A percentile compares a stretch with the other conserved stretches of the same genome.
Evolutionary conservation across 2,797 vertebrate genomes (phyloP).

Genomic region (Neosilurus hyrtlii): DNA sequence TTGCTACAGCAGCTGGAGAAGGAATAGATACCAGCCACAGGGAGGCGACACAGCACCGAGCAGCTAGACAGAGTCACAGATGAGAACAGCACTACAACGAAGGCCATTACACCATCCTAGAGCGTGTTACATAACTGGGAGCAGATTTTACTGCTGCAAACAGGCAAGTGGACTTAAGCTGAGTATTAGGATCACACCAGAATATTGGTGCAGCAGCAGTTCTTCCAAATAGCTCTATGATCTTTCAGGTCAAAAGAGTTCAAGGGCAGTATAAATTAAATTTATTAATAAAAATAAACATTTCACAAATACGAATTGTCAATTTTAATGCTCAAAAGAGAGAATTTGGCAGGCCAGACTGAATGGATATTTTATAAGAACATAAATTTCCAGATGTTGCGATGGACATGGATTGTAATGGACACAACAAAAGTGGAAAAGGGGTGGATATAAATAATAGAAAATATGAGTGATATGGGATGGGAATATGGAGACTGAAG

Average conservation of each 20-base stretch:
- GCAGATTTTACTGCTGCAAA: constrained; percentile 27
- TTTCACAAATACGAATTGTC: not conserved
- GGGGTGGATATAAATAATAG: not conserved
- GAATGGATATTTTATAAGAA: not conserved
- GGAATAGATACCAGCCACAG: constrained; percentile 69
- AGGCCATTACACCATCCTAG: not conserved
- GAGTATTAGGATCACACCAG: not conserved
- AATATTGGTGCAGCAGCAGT: constrained; percentile 9
- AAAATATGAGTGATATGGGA: not conserved
- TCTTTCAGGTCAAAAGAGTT: not conserved
- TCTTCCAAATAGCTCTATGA: not conserved
- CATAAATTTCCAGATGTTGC: not conserved
- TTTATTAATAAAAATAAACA: not conserved
- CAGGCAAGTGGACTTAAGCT: not conserved
- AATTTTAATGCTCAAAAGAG: not conserved
- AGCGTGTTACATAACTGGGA: constrained; percentile 23
- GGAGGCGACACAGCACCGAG: constrained; percentile 66
- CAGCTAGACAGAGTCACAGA: not conserved
- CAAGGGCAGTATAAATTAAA: not conserved
- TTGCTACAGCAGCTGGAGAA: constrained; percentile 27
- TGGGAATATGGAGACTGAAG: not conserved
- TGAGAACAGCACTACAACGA: not conserved
- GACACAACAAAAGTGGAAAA: not conserved
- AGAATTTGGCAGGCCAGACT: not conserved
- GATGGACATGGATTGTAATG: not conserved